Conservation (phyloP, 1,140 invertebrate species). For the Odontomachus brunneus region DNA sequence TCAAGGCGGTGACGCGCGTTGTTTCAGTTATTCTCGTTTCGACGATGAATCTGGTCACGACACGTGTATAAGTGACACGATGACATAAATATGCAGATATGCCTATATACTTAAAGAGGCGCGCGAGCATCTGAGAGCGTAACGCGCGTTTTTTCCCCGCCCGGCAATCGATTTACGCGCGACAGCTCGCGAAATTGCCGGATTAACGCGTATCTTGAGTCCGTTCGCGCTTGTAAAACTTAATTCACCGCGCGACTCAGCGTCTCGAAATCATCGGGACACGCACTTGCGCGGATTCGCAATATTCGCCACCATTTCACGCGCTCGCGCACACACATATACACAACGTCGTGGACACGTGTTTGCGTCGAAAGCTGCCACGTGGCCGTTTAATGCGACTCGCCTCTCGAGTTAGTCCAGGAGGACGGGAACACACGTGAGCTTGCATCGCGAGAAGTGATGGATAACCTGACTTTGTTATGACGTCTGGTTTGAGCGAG, state of each 20-base stretch:
- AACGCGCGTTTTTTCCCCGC: background rate
- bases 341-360: constrained; percentile 62
- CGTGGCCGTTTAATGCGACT: constrained; percentile 48
- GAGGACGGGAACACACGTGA: constrained; percentile 61
- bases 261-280: constrained; percentile 13
- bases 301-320: background rate
- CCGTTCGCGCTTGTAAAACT: constrained; percentile 5
- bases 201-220: background rate
- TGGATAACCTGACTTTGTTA: constrained; percentile 47
- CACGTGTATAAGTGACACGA: background rate
- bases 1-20: background rate
- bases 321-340: background rate
- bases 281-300: constrained; percentile 35
- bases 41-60: constrained; percentile 22
- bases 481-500: background rate
- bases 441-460: constrained; percentile 32
- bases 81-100: constrained; percentile 29
- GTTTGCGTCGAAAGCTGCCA: constrained; percentile 42
- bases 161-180: constrained; percentile 7
- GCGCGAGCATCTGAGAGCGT: background rate
- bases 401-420: constrained; percentile 19
- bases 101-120: constrained; percentile 14
- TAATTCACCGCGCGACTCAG: constrained; percentile 45
- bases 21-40: constrained; percentile 31
- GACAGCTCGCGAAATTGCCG: constrained; percentile 12